Base-by-base conservation (phyloP, 2,888 invertebrate species). In the Parnassius smintheus region DNA sequence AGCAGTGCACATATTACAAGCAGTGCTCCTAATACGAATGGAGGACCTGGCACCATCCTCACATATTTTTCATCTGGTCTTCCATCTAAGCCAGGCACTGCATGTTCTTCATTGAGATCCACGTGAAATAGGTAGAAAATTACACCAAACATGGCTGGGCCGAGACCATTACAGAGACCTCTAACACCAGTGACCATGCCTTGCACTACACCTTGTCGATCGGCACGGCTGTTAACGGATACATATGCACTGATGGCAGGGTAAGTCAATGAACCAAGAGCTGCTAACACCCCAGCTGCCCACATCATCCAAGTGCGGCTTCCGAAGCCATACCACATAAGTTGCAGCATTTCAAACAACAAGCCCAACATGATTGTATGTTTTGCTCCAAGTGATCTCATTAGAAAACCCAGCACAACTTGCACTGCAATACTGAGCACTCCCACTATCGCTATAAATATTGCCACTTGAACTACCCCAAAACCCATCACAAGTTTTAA, bases 241-340 rank as follows among this genome's bases (percentile, higher is more conserved):
- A 99, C 99, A 88, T 98, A 99, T 48, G 99, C 98, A 85, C 98
- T 98, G 80, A 99, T 99, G 61, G 99, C 98, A 46, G 99, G 99
- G 92, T 99, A 99, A 3, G 99, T 99, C 74, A 99, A 96, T 71
- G 98, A 98, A 67, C 98, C 98, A 73, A 99, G 94, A 12, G 99
- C 98, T 48, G 99, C 99, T 71, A 99, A 92, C 71, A 98, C 95
- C 61, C 99, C 99, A 10, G 99, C 99, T 49, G 97, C 96, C 99
- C 99, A 99, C 98, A 99, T 99, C 96, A 99, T 98, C 98, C 98
- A 99, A 68, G 96, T 96, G 77, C 98, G 96, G 74, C 98, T 98
- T 62, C 98, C 98, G 80, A 99, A 98, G 50, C 99, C 99, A 83
- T 98, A 99, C 97, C 98, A 98, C 92, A 98, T 95, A 69, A 99